Evolutionary conservation across 2,113 vertebrate genomes (phyloP), one percentile per base, ranked within the genome.

Genomic region (Loxodonta africana): DNA sequence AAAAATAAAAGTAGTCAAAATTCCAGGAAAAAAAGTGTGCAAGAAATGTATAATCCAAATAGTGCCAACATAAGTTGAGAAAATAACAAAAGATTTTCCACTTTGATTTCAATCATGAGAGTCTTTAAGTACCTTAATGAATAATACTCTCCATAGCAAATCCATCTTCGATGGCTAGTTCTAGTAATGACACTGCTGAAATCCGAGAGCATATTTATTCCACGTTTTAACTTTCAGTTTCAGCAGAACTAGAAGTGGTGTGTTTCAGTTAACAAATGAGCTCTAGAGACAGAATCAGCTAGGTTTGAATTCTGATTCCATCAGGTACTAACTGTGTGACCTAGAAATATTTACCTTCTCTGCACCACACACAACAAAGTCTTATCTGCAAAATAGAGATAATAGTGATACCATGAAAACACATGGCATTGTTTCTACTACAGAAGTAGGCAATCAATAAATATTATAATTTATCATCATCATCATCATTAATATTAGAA

Each of bases 191-290:
- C 21, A 8, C 25, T 91, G 65, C 62, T 81, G 51, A 78, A 90
- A 83, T 96, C 9, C 60, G 65, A 82, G 51, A 65, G 5, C 11
- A 21, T 90, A n/a, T 91, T 82, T 74, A 86, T 89, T 86, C 23
- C 48, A n/a, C 15, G 5, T 48, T 81, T 28, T n/a, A 67, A 80
- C 6, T 53, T 82, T 84, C 28, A 85, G 28, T 92, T 94, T 96
- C 18, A 63, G 2, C 2, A 57, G 41, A 92, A 63, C 41, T 46
- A 85, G 23, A 76, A 67, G 28, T 46, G 20, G 33, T 37, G 14
- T 63, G 17, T 89, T 84, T 57, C 63, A 48, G 14, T 69, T 84
- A 51, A 20, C 21, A 91, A 30, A 88, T 83, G 41, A 14, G 21
- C 65, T 73, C 51, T 84, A 46, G 37, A 78, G 21, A 41, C 60